Evolutionary conservation across 1,140 invertebrate genomes (phyloP), one percentile per base, ranked within the genome.

Genomic region (Drosophila burlai): DNA sequence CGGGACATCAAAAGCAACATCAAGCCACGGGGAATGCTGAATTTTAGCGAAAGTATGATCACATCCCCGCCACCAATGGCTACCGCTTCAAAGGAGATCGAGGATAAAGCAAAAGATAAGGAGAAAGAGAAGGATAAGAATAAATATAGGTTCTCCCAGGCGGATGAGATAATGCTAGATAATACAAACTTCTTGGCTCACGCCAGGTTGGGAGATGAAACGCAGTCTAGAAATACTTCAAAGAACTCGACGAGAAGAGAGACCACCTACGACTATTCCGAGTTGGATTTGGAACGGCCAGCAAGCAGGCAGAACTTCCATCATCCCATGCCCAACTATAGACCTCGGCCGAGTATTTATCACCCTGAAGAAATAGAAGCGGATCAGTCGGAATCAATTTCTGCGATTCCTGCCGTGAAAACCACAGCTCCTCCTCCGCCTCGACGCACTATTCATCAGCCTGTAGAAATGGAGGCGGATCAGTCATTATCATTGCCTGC

Each of bases 141-240:
- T 1, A 89, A 73, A 26, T 90, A 90, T 76, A 71, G 86, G 6
- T 43, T 76, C 15, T 89, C 84, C 0, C 85, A 90, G 42, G 84
- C 84, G 6, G 84, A 89, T 59, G 84, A 89, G 31, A n/a, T 75
- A 7, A 81, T 89, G 78, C 75, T 89, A 15, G 61, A 89, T 21
- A 85, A 89, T 49, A 89, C 84, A 9, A 89, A 90, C 47, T 89
- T 89, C 50, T 50, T 89, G 24, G 77, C 75, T 0, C 85, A 89
- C 45, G 84, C 84, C n/a, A 79, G 49, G 62, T 40, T 89, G 2
- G 81, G 85, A 15, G 84, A 89, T 55, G 84, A 89, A 55, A 90
- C 84, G 1, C 68, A 81, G 43, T 87, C 84, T 2, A 63, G 75
- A 24, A 85, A 81, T 57, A 89, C 29, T 4, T 85, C 83, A 3